Base-by-base conservation (phyloP, 2,888 invertebrate genomes). In the Pristionchus exspectatus region DNA sequence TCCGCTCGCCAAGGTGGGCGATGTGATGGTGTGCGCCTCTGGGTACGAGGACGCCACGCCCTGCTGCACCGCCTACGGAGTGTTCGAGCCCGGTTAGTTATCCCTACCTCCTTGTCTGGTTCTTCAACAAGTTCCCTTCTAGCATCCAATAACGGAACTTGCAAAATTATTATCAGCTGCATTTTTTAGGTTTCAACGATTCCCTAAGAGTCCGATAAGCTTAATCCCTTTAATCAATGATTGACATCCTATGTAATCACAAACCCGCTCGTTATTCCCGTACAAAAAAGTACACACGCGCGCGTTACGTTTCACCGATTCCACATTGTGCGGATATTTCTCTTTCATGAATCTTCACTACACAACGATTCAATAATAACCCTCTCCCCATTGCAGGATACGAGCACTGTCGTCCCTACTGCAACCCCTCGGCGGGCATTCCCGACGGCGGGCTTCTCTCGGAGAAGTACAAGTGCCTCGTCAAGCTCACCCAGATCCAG, bases 371-470 rank as follows among this genome's bases (percentile, higher is more conserved):
- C 10, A 63, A 63, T 12, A 14, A 12, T 3, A 63, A 69, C 5
- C 24, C 2, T 38, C 44, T 63, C 9, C 27, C 56, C n/a, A 66
- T 66, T 44, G 0, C 30, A 88, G 94, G 95, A 72, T 95, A 93
- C 90, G 95, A 95, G 89, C 94, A 95, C 88, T 95, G 95, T 88
- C 93, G 94, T 54, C 95, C 95, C 50, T 95, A 95, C 90, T 95
- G 95, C 90, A 95, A 95, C 84, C 95, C 95, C 44, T 92, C 94
- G 7, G 95, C 93, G 44, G 95, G 95, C 10, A 91, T 95, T 33
- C 95, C 95, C 21, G 92, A 94, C 72, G 94, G 94, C 44, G 95
- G 94, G 30, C 93, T 94, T 91, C 92, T 94, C 87, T 93, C 93
- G 33, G 95, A 95, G 90, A 95, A 95, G 88, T 95, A 95, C 92